Conservation (phyloP, 2,113 vertebrate genomes). For the Gambusia affinis region DNA sequence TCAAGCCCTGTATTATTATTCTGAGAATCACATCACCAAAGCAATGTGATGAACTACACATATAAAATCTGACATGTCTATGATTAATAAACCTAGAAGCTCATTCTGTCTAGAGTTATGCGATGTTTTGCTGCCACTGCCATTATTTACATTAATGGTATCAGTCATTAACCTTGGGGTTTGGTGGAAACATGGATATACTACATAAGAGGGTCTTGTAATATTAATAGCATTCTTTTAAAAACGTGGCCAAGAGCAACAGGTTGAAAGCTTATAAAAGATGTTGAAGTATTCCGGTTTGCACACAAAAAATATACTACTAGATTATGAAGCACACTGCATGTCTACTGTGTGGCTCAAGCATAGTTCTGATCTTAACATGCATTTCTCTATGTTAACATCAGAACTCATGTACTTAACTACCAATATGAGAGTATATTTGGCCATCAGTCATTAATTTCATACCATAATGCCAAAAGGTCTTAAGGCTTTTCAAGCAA, state of each 20-base stretch:
- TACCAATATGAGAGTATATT: neutral
- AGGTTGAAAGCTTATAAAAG: neutral
- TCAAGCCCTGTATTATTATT: neutral
- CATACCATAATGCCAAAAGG: neutral
- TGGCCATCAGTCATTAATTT: neutral
- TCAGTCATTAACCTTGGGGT: neutral
- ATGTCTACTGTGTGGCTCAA: no score
- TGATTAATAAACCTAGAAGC: neutral
- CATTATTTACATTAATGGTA: neutral
- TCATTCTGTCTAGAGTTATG: neutral
- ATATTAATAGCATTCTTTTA: neutral
- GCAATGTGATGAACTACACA: neutral
- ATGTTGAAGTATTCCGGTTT: neutral
- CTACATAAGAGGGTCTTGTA: neutral
- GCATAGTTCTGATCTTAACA: neutral
- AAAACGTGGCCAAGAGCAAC: neutral
- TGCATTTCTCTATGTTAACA: neutral
- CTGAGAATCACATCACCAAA: no score
- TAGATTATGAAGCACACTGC: neutral
- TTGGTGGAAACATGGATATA: neutral
- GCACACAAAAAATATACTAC: neutral
- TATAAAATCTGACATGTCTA: neutral
- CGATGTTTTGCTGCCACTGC: neutral
- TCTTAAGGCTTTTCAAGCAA: neutral
- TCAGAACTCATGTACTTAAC: neutral